Percentiles rank a stretch among this genome's conserved stretches.
phyloP scores from a whole-genome alignment of 2,113 vertebrate genomes.

The Pyxicephalus adspersus region DNA sequence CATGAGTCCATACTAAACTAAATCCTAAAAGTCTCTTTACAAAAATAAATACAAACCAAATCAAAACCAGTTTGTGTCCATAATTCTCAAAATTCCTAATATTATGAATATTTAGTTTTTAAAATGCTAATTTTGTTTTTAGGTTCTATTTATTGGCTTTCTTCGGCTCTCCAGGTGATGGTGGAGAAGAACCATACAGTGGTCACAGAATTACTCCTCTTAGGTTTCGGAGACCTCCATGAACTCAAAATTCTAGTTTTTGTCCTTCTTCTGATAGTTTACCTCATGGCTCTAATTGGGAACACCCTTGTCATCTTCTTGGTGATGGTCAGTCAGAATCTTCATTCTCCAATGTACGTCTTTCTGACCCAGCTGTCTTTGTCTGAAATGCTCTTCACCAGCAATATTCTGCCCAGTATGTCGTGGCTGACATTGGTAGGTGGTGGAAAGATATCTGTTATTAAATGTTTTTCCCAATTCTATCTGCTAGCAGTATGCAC shows the following conservation, averaged over 20 bases:
- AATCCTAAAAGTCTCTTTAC: too few relatives aligned
- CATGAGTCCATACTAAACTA: too few relatives aligned
- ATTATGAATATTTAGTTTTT: too few relatives aligned
- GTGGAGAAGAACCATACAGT: neutral
- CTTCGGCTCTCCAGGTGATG: too few relatives aligned
- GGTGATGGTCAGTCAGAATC: neutral
- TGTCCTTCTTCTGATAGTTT: neutral
- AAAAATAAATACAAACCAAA: too few relatives aligned
- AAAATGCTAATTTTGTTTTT: too few relatives aligned
- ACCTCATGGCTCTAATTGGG: slow-evolving; percentile 1
- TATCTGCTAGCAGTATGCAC: neutral
- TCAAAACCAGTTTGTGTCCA: too few relatives aligned
- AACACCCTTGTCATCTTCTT: slow-evolving; percentile 27
- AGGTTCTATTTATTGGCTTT: too few relatives aligned
- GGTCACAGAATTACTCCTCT: slow-evolving; percentile 24
- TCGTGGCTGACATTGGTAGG: neutral
- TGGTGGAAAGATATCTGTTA: neutral
- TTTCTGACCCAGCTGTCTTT: slow-evolving; percentile 44
- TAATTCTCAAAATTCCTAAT: too few relatives aligned
- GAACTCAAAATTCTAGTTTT: neutral
- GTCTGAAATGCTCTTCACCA: slow-evolving; percentile 42
- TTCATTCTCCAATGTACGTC: slow-evolving; percentile 46
- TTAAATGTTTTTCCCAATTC: neutral
- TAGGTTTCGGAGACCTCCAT: slow-evolving; percentile 25
- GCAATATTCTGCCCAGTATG: slow-evolving; percentile 35